A percentile compares a stretch with the other conserved stretches of the same genome.
phyloP scores from a whole-genome alignment of 1,140 invertebrate species.

The Heliconius melpomene region DNA sequence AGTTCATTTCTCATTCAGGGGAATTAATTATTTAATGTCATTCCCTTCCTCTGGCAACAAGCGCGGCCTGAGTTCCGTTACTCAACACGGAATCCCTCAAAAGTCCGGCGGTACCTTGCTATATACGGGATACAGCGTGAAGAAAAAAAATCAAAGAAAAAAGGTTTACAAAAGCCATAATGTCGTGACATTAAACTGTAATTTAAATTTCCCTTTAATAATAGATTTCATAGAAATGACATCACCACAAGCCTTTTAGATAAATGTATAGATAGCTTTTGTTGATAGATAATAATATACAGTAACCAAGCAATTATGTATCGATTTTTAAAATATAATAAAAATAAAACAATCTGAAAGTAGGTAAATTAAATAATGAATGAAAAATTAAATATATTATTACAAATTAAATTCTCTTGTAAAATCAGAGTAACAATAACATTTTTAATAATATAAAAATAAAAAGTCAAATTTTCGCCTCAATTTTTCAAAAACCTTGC shows the following conservation, averaged over 20 bases:
- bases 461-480: too few species aligned
- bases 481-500: too few species aligned
- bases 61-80: not conserved
- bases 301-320: not conserved
- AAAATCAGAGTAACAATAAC: too few species aligned
- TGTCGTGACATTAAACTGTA: not conserved
- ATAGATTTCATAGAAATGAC: not conserved
- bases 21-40: too few species aligned
- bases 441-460: too few species aligned
- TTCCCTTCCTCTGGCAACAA: too few species aligned
- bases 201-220: slow-evolving; percentile 4
- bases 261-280: not conserved
- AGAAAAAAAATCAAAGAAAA: not conserved
- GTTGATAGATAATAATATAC: not conserved
- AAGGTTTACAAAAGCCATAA: not conserved
- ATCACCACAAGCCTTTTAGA: not conserved
- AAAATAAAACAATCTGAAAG: not conserved
- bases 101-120: not conserved
- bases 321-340: not conserved
- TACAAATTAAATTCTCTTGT: too few species aligned
- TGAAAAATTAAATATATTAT: too few species aligned
- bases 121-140: too few species aligned
- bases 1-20: too few species aligned
- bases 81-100: not conserved
- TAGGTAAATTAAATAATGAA: too few species aligned